These are phyloP conservation scores for Melinaea menophilus DNA, from an alignment of 2,888 invertebrate genomes.

Conservation along the genomic window DNA sequence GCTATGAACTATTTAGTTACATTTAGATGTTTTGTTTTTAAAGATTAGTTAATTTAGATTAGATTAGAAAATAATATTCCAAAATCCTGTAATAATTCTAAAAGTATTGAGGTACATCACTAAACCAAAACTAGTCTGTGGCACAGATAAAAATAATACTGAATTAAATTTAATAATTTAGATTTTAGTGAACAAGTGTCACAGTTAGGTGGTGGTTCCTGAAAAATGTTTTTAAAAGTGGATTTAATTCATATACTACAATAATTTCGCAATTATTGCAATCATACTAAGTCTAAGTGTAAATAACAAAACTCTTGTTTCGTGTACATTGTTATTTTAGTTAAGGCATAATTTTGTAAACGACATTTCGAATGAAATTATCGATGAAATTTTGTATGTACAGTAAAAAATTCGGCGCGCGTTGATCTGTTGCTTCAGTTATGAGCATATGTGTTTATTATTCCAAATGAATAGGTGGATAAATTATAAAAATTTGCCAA, in stretches of 20 bases:
- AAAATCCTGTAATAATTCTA: background rate
- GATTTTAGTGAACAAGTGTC: constrained; percentile 16
- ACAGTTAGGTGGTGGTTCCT: constrained; percentile 28
- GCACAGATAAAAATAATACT: background rate
- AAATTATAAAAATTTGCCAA: constrained; percentile 61
- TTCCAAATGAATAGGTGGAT: constrained; percentile 60
- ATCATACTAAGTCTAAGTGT: background rate
- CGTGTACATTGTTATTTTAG: constrained; percentile 8
- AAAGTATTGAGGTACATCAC: background rate
- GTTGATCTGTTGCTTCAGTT: constrained; percentile 24
- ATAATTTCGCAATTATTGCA: background rate
- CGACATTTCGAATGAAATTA: constrained; percentile 23
- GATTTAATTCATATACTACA: background rate
- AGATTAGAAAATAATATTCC: too few species aligned
- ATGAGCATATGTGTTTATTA: constrained; percentile 31
- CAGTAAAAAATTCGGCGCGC: constrained; percentile 21
- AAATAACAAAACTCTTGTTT: constrained; percentile 1
- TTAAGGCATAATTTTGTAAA: constrained; percentile 15
- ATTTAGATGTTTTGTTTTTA: too few species aligned
- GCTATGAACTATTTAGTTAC: too few species aligned
- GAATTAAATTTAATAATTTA: constrained; percentile 6
- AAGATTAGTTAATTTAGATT: too few species aligned
- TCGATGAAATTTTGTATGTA: constrained; percentile 28
- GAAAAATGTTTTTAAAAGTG: constrained; percentile 23
- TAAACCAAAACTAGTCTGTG: background rate